phyloP scores from a whole-genome alignment of 2,888 invertebrate genomes.

The Agrochola litura region DNA sequence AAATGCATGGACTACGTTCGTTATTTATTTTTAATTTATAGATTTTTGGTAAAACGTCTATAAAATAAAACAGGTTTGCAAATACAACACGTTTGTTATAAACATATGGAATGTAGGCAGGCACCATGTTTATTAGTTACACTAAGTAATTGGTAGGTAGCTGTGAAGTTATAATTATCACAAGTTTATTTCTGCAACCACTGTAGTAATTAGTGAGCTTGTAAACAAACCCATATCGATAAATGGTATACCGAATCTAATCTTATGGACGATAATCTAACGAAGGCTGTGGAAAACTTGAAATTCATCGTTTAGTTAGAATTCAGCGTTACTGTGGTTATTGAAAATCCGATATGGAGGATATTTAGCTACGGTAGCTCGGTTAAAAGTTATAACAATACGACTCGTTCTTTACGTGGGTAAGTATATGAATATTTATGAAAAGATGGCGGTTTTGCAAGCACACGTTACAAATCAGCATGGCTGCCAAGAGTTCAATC shows the following conservation, averaged over 20 bases:
- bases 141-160: constrained; percentile 23
- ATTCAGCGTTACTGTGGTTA: constrained; percentile 18
- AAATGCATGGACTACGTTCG: not conserved
- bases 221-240: constrained; percentile 23
- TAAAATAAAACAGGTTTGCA: constrained; percentile 1
- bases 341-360: constrained; percentile 28
- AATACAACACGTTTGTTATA: not conserved
- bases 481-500: constrained; percentile 24
- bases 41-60: not conserved
- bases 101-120: not conserved
- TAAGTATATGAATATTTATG: constrained; percentile 13
- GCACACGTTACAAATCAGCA: constrained; percentile 2
- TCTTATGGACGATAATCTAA: constrained; percentile 27
- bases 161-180: constrained; percentile 14
- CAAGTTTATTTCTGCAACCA: not conserved
- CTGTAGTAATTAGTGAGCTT: constrained; percentile 10
- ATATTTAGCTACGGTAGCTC: constrained; percentile 18
- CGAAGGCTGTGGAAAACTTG: constrained; percentile 11
- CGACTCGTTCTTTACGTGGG: not conserved
- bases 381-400: constrained; percentile 18
- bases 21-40: not conserved
- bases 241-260: constrained; percentile 34
- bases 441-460: not conserved
- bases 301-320: constrained; percentile 23
- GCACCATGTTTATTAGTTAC: constrained; percentile 14